Base-by-base conservation (phyloP, 1,140 invertebrate species). In the Cardiocondyla obscurior region DNA sequence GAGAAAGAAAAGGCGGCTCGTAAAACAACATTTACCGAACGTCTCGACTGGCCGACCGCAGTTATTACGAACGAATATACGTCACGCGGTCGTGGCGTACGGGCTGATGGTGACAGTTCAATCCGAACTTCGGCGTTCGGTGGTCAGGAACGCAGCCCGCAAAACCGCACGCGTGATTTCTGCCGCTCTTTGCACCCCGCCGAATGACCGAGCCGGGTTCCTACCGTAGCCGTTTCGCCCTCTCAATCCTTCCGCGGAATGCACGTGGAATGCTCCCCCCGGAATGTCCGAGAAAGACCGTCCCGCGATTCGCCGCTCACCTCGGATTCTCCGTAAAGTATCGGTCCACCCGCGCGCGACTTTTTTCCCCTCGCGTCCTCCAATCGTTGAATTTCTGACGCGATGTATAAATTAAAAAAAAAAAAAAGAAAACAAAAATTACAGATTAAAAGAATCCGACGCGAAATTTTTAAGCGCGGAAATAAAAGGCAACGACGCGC, bases 71-170 rank as follows among this genome's bases (percentile, higher is more conserved):
- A 90, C 91, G 89, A 92, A 93, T 91, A 90, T 89, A 91, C 90
- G 90, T 90, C 89, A 90, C 90, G 90, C 88, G 89, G 89, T 89
- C 67, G 87, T 67, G 82, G 67, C 65, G 82, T 79, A 87, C 81
- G 82, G 73, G 90, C 91, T 94, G 93, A 94, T 91, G 91, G 91
- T 94, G 93, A 94, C 93, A 94, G 93, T 94, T 93, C 93, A 94
- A 94, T 94, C 93, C 93, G 90, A 93, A 94, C 88, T 93, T 94
- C 91, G 90, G 92, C 92, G 91, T 93, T 92, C 85, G 89, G 92
- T 83, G 93, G 93, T 93, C 87, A 92, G 92, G 91, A 94, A 94
- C 93, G 91, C 90, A 89, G 81, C 73, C 93, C 93, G 87, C 92
- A 92, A 92, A 93, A 93, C 93, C 93, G 89, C 93, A 93, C 89